Evolutionary conservation across 2,888 invertebrate species (phyloP).

Genomic region (Agriotes lineatus): DNA sequence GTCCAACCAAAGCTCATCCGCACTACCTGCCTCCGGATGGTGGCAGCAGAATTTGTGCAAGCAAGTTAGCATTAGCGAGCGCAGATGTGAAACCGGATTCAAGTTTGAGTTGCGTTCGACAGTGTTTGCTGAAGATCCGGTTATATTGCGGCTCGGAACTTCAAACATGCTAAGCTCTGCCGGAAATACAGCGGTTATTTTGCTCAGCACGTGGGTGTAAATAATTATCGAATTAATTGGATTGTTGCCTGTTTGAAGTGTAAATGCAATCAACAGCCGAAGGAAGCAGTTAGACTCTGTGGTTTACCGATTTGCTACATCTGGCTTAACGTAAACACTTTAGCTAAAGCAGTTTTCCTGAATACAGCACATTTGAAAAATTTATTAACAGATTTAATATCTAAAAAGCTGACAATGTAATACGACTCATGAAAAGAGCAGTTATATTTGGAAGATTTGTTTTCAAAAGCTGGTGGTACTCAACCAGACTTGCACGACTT

Average conservation of each 20-base stretch:
- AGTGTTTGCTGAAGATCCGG: constrained; percentile 32
- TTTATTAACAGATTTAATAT: too few species aligned
- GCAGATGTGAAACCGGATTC: constrained; percentile 30
- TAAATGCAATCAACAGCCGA: not conserved
- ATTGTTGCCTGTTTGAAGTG: constrained; percentile 12
- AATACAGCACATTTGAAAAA: too few species aligned
- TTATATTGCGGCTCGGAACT: constrained; percentile 36
- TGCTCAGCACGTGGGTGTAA: constrained; percentile 19
- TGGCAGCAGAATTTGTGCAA: constrained; percentile 3
- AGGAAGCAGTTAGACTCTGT: not conserved
- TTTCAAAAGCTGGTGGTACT: too few species aligned
- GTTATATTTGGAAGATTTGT: too few species aligned
- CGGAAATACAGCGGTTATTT: constrained; percentile 37
- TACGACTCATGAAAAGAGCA: too few species aligned
- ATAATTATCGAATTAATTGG: constrained; percentile 36
- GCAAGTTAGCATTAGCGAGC: not conserved
- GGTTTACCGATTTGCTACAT: not conserved
- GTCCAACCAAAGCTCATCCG: not conserved
- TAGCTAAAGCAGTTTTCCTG: not conserved
- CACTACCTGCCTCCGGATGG: not conserved
- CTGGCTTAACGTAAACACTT: not conserved
- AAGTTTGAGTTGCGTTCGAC: constrained; percentile 29
- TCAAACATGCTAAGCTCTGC: constrained; percentile 34
- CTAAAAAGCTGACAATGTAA: too few species aligned
- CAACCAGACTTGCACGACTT: too few species aligned